phyloP scores from a whole-genome alignment of 2,888 invertebrate species.

The Silvanus unidentatus region DNA sequence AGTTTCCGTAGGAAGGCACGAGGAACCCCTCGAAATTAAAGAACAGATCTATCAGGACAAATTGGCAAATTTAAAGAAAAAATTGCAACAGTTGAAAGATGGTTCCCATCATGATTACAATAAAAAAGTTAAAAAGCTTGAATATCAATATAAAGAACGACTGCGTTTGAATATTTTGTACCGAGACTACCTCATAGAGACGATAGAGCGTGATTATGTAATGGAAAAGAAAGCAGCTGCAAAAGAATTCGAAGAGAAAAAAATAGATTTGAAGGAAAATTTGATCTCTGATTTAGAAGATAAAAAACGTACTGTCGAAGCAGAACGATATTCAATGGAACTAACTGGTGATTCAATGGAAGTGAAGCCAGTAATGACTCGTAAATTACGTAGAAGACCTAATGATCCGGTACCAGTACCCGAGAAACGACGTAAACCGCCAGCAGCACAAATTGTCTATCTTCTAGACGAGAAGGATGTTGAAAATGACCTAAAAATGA shows the following conservation, averaged over 20 bases:
- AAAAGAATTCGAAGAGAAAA: constrained; percentile 93
- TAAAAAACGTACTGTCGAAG: constrained; percentile 81
- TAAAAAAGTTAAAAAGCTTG: constrained; percentile 73
- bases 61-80: constrained; percentile 79
- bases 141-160: constrained; percentile 75
- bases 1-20: constrained; percentile 50
- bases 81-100: constrained; percentile 81
- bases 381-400: constrained; percentile 84
- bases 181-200: constrained; percentile 75
- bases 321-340: constrained; percentile 81
- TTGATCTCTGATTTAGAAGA: constrained; percentile 89
- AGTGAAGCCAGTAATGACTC: constrained; percentile 92
- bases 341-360: constrained; percentile 56
- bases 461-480: constrained; percentile 85
- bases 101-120: constrained; percentile 82
- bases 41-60: constrained; percentile 91
- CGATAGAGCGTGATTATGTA: constrained; percentile 81
- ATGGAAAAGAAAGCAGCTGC: constrained; percentile 83
- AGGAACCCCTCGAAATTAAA: constrained; percentile 78
- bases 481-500: constrained; percentile 69
- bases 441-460: constrained; percentile 78
- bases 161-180: constrained; percentile 69
- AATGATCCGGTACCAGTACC: constrained; percentile 90
- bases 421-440: constrained; percentile 79
- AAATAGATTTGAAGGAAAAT: constrained; percentile 83